These are phyloP conservation scores for Myioborus melanocephalus DNA, from an alignment of 2,797 vertebrate genomes.

Conservation along the genomic window DNA sequence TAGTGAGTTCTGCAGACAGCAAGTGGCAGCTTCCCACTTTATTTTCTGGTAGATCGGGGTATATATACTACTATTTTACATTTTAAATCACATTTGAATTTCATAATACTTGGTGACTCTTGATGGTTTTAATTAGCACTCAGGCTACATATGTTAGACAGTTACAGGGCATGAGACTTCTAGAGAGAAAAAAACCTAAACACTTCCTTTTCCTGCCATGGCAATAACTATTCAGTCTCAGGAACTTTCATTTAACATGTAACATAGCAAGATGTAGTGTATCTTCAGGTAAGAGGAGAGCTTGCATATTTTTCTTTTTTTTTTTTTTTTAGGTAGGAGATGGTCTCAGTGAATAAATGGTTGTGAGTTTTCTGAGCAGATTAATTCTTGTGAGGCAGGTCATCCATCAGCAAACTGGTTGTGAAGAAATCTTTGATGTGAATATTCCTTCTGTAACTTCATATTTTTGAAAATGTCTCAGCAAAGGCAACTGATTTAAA, in stretches of 20 bases:
- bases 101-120: neutral
- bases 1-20: neutral
- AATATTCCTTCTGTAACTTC: neutral
- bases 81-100: neutral
- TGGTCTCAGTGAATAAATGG: neutral
- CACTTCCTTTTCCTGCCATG: neutral
- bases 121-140: neutral
- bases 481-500: neutral
- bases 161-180: neutral
- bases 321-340: neutral
- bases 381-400: neutral
- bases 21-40: neutral
- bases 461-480: neutral
- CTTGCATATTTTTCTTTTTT: neutral
- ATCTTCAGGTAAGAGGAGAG: neutral
- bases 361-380: neutral
- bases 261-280: neutral
- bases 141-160: neutral
- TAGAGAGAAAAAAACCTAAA: neutral
- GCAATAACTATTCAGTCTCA: neutral
- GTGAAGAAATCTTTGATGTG: neutral
- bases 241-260: neutral
- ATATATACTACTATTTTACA: neutral
- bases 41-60: neutral
- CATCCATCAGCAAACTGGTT: neutral